Conservation (phyloP, 2,113 vertebrate species). For the Halichoeres trimaculatus region DNA sequence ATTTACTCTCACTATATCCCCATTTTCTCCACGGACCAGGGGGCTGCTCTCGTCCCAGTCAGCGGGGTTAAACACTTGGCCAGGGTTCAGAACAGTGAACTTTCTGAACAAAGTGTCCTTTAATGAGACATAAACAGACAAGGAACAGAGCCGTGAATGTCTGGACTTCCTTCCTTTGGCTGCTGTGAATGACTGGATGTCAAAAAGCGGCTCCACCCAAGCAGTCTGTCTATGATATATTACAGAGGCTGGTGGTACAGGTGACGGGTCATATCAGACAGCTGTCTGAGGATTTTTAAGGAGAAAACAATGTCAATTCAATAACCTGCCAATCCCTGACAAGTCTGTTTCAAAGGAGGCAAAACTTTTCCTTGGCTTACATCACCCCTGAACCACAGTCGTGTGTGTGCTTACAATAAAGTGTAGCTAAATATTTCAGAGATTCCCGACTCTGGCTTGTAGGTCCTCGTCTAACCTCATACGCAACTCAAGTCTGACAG, state of each 20-base stretch:
- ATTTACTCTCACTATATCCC: conserved; percentile 30
- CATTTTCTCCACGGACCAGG: neutral
- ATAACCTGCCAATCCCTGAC: conserved; percentile 33
- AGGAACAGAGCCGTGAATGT: conserved; percentile 44
- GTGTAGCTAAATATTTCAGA: neutral
- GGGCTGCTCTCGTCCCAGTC: conserved; percentile 17
- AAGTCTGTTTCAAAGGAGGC: conserved; percentile 4
- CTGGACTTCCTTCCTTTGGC: conserved; percentile 46
- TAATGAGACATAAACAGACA: conserved; percentile 67
- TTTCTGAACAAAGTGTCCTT: conserved; percentile 58
- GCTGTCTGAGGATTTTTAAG: conserved; percentile 43
- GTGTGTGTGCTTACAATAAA: conserved; percentile 12
- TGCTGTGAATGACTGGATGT: conserved; percentile 25
- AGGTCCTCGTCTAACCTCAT: conserved; percentile 30
- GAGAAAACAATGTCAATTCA: conserved; percentile 37
- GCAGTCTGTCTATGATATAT: conserved; percentile 46
- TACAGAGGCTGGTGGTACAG: conserved; percentile 4
- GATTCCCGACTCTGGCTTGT: neutral
- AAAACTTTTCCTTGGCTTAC: conserved; percentile 14
- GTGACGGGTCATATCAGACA: conserved; percentile 34
- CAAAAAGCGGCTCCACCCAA: conserved; percentile 35
- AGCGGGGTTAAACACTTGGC: conserved; percentile 57
- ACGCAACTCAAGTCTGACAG: conserved; percentile 10
- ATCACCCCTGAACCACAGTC: conserved; percentile 12
- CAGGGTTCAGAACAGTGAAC: conserved; percentile 55